Conservation (phyloP, 2,888 invertebrate genomes). For the Oscheius sp. region DNA sequence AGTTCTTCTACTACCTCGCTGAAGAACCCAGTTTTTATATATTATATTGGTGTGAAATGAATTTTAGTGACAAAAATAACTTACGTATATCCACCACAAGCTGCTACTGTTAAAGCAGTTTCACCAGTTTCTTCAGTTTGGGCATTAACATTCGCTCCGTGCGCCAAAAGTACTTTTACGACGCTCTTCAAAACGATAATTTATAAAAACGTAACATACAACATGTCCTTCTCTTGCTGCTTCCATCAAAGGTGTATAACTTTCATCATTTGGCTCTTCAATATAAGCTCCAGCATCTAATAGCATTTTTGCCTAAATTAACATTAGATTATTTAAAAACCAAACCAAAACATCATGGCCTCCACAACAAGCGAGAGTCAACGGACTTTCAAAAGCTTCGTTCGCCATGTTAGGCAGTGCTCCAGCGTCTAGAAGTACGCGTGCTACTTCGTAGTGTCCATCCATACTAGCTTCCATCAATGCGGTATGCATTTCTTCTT, state of each 20-base stretch:
- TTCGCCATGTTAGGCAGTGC: slow-evolving; percentile 99
- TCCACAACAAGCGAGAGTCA: slow-evolving; percentile 96
- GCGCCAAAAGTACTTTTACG: slow-evolving; percentile 86
- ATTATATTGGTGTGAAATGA: neutral
- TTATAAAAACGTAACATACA: slow-evolving; percentile 18
- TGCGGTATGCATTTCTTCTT: slow-evolving; percentile 94
- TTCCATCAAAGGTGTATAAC: slow-evolving; percentile 99
- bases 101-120: slow-evolving; percentile 90
- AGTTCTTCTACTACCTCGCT: slow-evolving; percentile 90
- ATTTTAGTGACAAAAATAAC: neutral
- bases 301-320: slow-evolving; percentile 79
- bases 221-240: slow-evolving; percentile 93
- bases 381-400: slow-evolving; percentile 97
- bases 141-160: slow-evolving; percentile 88
- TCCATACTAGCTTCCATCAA: slow-evolving; percentile 99
- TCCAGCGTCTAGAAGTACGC: slow-evolving; percentile 88
- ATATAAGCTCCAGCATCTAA: slow-evolving; percentile 97
- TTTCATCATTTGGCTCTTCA: slow-evolving; percentile 90
- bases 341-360: slow-evolving; percentile 93
- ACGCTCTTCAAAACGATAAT: slow-evolving; percentile 78
- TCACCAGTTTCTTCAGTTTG: slow-evolving; percentile 99
- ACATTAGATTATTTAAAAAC: neutral
- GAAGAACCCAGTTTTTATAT: slow-evolving; percentile 23
- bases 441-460: slow-evolving; percentile 88
- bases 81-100: slow-evolving; percentile 83